Conservation (phyloP, 2,888 invertebrate species). For the Ornithoptera alexandrae region DNA sequence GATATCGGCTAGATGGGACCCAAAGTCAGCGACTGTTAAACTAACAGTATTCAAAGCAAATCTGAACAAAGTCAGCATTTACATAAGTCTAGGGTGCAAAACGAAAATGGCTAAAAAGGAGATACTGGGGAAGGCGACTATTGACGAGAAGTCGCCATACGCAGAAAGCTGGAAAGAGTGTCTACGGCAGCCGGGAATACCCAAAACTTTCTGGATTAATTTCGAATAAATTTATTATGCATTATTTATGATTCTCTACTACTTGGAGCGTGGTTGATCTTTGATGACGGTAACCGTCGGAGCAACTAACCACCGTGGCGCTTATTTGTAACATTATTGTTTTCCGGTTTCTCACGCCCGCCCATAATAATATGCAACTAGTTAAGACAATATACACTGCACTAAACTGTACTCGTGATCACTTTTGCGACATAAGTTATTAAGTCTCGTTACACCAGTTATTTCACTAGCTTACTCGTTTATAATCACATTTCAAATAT, state of each 20-base stretch:
- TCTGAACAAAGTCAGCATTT: conserved; percentile 82
- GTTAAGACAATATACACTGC: too few relatives aligned
- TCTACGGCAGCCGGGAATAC: conserved; percentile 73
- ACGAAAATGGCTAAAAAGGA: conserved; percentile 85
- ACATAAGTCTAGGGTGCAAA: conserved; percentile 83
- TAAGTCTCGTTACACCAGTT: too few relatives aligned
- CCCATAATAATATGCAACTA: too few relatives aligned
- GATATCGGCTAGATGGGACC: conserved; percentile 87
- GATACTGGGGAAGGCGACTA: conserved; percentile 82
- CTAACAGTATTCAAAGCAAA: conserved; percentile 82
- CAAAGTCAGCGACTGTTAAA: conserved; percentile 82
- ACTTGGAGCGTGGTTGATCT: not conserved
- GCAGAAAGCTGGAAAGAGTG: conserved; percentile 83
- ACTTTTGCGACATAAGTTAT: too few relatives aligned
- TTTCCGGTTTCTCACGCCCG: too few relatives aligned
- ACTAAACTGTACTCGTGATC: too few relatives aligned
- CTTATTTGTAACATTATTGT: not conserved
- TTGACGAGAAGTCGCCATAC: conserved; percentile 81
- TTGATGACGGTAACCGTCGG: not conserved
- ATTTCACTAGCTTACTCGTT: not conserved
- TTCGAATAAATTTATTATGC: conserved; percentile 58
- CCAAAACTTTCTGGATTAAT: conserved; percentile 81
- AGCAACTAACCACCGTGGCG: not conserved
- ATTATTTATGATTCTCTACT: not conserved
- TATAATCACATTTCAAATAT: not conserved